Evolutionary conservation across 2,888 invertebrate species (phyloP), one percentile per base, ranked within the genome.

Genomic region (Carterocephalus palaemon): DNA sequence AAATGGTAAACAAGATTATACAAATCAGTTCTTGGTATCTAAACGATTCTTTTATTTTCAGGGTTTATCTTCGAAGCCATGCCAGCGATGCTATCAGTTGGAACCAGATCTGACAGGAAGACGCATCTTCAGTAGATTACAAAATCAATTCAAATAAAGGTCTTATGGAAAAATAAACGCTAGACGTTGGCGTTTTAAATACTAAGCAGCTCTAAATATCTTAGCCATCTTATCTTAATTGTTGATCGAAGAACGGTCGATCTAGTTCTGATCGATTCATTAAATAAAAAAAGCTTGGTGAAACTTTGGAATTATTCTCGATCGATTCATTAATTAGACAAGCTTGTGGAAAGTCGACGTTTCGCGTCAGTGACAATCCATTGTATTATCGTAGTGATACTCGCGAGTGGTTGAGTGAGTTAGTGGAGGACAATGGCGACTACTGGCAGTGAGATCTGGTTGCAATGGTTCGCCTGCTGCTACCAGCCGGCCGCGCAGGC

Each of bases 401-500:
- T n/a, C n/a, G n/a, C n/a, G n/a, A n/a, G n/a, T n/a, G n/a, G n/a
- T n/a, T n/a, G n/a, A 26, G 37, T 36, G 26, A 29, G 12, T n/a
- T 16, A 67, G 62, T 41, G 62, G 74, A 71, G 74, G 56, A 52
- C 75, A 78, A 92, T 92, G 92, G 90, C 91, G 48, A 90, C 89
- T 61, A 91, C 92, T 56, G 92, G 93, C 53, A 91, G 93, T 68
- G 95, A 95, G 76, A 90, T 95, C 77, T 95, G 95, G 95, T 90
- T 95, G 59, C 95, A 96, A 70, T 95, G 95, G 92, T 96, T 96
- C 86, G 94, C 95, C 54, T 96, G 96, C 82, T 96, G 96, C 84
- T 92, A 95, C 69, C 95, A 95, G 69, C 93, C 92, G 57, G 92
- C 93, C 45, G 93, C 92, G 60, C 93, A 90, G 58, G 89, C 91